phyloP scores from a whole-genome alignment of 92 coral and sea anemone genomes.

The Paragorgia papillata region DNA sequence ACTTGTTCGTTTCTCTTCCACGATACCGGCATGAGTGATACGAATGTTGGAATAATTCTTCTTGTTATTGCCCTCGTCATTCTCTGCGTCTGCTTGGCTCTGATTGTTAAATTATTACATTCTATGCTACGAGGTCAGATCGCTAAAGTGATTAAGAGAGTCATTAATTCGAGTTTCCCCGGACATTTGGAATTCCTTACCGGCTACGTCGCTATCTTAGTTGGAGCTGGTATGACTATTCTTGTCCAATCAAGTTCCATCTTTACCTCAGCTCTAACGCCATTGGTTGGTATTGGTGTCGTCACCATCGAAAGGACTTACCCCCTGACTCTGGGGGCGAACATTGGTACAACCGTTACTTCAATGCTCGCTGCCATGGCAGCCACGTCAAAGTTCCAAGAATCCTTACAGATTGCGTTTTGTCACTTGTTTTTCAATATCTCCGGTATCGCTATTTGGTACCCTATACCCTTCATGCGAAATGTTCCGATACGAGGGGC shows the following conservation, averaged over 20 bases:
- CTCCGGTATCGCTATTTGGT: slow-evolving; percentile 92
- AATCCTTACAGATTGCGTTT: slow-evolving; percentile 91
- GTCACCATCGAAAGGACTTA: slow-evolving; percentile 86
- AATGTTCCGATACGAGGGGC: slow-evolving; percentile 87
- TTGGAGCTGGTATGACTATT: slow-evolving; percentile 96
- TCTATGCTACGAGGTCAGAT: slow-evolving; percentile 55
- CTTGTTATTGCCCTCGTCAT: slow-evolving; percentile 47
- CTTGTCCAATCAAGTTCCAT: slow-evolving; percentile 97
- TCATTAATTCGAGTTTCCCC: slow-evolving; percentile 93
- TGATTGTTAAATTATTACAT: slow-evolving; percentile 55
- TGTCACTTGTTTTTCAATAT: slow-evolving; percentile 98
- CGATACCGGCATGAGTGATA: slow-evolving; percentile 57
- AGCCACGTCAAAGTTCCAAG: slow-evolving; percentile 60
- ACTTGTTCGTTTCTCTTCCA: slow-evolving; percentile 42
- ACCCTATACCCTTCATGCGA: slow-evolving; percentile 86
- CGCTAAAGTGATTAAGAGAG: slow-evolving; percentile 72
- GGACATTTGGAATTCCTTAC: slow-evolving; percentile 82
- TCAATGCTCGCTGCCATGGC: slow-evolving; percentile 96
- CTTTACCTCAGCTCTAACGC: slow-evolving; percentile 98
- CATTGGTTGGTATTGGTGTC: slow-evolving; percentile 94
- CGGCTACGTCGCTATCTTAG: slow-evolving; percentile 87
- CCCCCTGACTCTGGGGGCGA: slow-evolving; percentile 93
- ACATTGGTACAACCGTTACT: slow-evolving; percentile 95
- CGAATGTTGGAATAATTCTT: slow-evolving; percentile 47
- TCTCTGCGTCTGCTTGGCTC: slow-evolving; percentile 43